These are phyloP conservation scores for Cotesia vestalis DNA, from an alignment of 1,140 invertebrate genomes.

Conservation along the genomic window DNA sequence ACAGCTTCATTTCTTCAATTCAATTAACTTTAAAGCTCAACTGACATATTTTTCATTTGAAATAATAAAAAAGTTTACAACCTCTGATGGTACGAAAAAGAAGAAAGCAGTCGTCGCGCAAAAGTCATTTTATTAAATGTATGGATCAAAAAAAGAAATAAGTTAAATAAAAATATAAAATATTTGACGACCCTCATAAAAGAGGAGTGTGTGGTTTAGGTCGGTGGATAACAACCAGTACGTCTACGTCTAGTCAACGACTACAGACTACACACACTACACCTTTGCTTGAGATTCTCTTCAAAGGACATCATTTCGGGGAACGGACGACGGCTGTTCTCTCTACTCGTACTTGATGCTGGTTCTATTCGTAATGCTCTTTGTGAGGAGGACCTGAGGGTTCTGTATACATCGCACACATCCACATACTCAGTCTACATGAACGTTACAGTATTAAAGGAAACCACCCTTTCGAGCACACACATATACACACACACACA, in stretches of 20 bases:
- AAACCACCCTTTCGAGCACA: slow-evolving; percentile 8
- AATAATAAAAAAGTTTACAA: too few relatives aligned
- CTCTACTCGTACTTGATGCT: neutral
- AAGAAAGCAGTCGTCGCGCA: too few relatives aligned
- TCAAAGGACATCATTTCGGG: slow-evolving; percentile 34
- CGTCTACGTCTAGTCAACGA: neutral
- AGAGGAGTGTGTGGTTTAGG: too few relatives aligned
- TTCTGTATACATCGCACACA: neutral
- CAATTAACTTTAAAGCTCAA: too few relatives aligned
- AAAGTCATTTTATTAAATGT: too few relatives aligned
- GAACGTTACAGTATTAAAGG: neutral
- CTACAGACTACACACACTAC: neutral
- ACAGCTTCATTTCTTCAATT: too few relatives aligned
- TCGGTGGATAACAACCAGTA: too few relatives aligned
- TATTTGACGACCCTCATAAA: too few relatives aligned
- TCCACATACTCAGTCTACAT: neutral
- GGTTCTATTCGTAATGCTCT: slow-evolving; percentile 10
- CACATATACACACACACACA: neutral
- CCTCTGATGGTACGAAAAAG: too few relatives aligned
- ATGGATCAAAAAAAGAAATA: too few relatives aligned
- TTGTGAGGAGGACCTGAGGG: slow-evolving; percentile 16
- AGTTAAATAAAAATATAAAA: too few relatives aligned
- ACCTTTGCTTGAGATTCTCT: slow-evolving; percentile 20
- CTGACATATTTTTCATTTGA: too few relatives aligned
- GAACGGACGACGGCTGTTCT: slow-evolving; percentile 23